A percentile compares a stretch with the other conserved stretches of the same genome.
Evolutionary conservation across 2,113 vertebrate genomes (phyloP).

Genomic region (Cervus canadensis): DNA sequence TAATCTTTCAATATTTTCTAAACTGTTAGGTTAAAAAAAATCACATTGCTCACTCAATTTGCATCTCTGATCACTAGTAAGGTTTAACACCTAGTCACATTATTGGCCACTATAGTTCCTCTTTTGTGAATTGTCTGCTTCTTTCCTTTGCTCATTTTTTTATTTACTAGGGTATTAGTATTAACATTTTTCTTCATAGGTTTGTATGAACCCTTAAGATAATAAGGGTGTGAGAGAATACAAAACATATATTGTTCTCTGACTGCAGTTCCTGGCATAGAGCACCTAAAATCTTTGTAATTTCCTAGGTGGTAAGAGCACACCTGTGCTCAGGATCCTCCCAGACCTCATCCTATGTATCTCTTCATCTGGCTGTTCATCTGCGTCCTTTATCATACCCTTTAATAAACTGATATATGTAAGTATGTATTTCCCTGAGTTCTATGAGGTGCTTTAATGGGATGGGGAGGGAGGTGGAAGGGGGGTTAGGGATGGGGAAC

Average conservation of each 20-base stretch:
- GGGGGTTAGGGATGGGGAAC: too few relatives aligned
- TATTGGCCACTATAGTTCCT: background rate
- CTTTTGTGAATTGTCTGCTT: slow-evolving; percentile 7
- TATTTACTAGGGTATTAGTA: background rate
- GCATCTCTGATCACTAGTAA: background rate
- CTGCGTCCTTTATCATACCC: background rate
- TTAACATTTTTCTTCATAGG: slow-evolving; percentile 19
- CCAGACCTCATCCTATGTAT: background rate
- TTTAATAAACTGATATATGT: background rate
- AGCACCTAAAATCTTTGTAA: background rate
- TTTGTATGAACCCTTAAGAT: background rate
- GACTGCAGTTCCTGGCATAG: background rate
- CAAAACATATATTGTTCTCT: background rate
- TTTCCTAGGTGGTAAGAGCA: background rate
- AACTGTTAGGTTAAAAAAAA: slow-evolving; percentile 7
- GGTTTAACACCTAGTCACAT: background rate
- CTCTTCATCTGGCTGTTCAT: background rate
- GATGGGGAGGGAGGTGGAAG: too few relatives aligned
- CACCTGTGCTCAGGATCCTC: background rate
- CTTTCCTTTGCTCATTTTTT: slow-evolving; percentile 20
- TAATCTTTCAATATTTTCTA: slow-evolving; percentile 25
- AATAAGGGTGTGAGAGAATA: background rate
- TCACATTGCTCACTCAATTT: background rate
- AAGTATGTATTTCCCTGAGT: background rate
- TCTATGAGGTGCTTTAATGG: background rate